These are phyloP conservation scores for Tenodera sinensis DNA, from an alignment of 2,888 invertebrate species.

Conservation along the genomic window DNA sequence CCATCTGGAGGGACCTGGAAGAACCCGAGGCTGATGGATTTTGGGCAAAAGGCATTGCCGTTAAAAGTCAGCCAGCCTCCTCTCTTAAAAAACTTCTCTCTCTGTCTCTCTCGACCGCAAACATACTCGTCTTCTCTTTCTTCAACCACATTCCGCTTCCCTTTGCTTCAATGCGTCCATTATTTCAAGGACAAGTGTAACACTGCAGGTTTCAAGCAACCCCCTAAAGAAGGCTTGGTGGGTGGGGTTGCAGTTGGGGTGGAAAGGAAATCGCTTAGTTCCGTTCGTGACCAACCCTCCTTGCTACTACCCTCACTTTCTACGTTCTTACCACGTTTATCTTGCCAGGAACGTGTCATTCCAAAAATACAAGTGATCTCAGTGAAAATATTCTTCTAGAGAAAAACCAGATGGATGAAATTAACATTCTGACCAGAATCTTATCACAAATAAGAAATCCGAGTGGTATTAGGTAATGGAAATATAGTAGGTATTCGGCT, in stretches of 20 bases:
- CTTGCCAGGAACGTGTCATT: background rate
- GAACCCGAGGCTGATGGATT: slow-evolving; percentile 19
- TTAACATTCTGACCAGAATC: too few relatives aligned
- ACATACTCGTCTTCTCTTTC: background rate
- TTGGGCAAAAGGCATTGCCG: slow-evolving; percentile 20
- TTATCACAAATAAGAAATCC: too few relatives aligned
- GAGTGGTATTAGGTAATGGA: too few relatives aligned
- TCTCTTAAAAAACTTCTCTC: background rate
- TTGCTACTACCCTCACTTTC: background rate
- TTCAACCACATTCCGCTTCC: background rate
- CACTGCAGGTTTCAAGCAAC: background rate
- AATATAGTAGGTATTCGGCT: too few relatives aligned
- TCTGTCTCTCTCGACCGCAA: slow-evolving; percentile 1
- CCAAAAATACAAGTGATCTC: background rate
- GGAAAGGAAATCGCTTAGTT: background rate
- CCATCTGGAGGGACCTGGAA: slow-evolving; percentile 10
- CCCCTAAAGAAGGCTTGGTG: background rate
- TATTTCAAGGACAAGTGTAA: slow-evolving; percentile 14
- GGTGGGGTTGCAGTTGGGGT: background rate
- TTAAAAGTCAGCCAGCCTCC: background rate
- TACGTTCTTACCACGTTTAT: background rate
- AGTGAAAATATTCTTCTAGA: too few relatives aligned
- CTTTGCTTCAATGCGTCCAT: slow-evolving; percentile 10
- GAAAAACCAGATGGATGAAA: too few relatives aligned
- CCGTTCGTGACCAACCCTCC: background rate